Base-by-base conservation (phyloP, 2,888 invertebrate species). In the Papilio protenor region DNA sequence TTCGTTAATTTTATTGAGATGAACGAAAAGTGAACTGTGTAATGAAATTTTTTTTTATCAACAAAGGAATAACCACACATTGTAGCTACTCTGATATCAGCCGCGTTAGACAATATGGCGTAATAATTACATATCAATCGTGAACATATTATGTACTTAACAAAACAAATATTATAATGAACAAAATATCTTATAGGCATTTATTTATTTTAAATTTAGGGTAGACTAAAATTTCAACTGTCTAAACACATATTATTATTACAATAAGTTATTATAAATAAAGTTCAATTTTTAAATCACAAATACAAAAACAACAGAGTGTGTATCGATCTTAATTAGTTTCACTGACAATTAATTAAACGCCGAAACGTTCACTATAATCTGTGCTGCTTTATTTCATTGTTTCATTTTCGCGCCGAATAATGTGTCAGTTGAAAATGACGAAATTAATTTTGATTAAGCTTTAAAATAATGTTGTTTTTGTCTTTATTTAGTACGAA, bases 111-210 rank as follows among this genome's bases (percentile, higher is more conserved):
- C 49, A 72, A 76, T 40, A 76, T 76, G 76, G 49, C 72, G 61
- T 76, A 76, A 73, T 45, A 11, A 73, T 12, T 45, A 14, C 40
- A n/a, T 71, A 72, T 72, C 57, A 61, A 76, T 72, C 72, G 45
- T n/a, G 21, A 76, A 72, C 55, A 77, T 12, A 59, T 21, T 12
- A 59, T 16, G 47, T n/a, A 21, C 27, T 18, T 16, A 59, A 11
- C 23, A 57, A 33, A 75, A 10, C 14, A 52, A 49, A 66, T 18
- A 40, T 75, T 14, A 40, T 14, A 14, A 27, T 16, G 33, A 40
- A 75, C 52, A 55, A 40, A 69, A 66, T 23, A 33, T 40, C 12
- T 47, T n/a, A 40, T 40, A 40, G 8, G 8, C 40, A 40, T 40
- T 40, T 40, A 40, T 40, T 40, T 40, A 8, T 8, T 40, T 40